Evolutionary conservation across 2,113 vertebrate genomes (phyloP), one percentile per base, ranked within the genome.

Genomic region (Centrocercus urophasianus): DNA sequence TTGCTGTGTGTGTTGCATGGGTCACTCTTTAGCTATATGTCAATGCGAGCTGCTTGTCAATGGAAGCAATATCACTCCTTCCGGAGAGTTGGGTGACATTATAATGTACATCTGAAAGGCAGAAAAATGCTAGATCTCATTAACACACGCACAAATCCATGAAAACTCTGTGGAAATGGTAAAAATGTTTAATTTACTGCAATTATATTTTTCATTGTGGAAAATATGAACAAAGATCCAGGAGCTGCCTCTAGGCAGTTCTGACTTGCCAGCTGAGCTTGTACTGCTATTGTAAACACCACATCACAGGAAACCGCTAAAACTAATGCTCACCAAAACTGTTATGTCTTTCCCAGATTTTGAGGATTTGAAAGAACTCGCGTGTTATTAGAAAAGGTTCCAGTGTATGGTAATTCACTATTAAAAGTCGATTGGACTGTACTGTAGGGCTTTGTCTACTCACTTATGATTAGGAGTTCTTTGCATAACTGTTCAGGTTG

Each of bases 281-380:
- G 61, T 80, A 40, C 71, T 91, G 47, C 94, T 97, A 66, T 96
- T 89, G 91, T 93, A 96, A 97, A 96, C n/a, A 34, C 85, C 70
- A 86, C 85, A 89, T 95, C 75, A 76, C 45, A 96, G 94, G 96
- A 97, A 97, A 97, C 92, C 76, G 85, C 91, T 97, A 93, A 93
- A 72, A 88, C 70, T 89, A 85, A 80, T 90, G 72, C 83, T 91
- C 91, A 95, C 88, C 83, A 93, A 95, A 93, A 85, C n/a, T 74
- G 82, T 96, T 42, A 5, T 92, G 52, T 95, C 89, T 96, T 96
- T 96, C 92, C 63, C 85, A 77, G 50, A 56, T 88, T 94, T 94
- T 95, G 90, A 74, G 36, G 67, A 19, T 93, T 86, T 95, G 94
- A 97, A 97, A 96, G 89, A 97, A 95, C 77, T 96, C 57, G 30